phyloP scores from a whole-genome alignment of 2,113 vertebrate genomes.

The Fukomys damarensis region DNA sequence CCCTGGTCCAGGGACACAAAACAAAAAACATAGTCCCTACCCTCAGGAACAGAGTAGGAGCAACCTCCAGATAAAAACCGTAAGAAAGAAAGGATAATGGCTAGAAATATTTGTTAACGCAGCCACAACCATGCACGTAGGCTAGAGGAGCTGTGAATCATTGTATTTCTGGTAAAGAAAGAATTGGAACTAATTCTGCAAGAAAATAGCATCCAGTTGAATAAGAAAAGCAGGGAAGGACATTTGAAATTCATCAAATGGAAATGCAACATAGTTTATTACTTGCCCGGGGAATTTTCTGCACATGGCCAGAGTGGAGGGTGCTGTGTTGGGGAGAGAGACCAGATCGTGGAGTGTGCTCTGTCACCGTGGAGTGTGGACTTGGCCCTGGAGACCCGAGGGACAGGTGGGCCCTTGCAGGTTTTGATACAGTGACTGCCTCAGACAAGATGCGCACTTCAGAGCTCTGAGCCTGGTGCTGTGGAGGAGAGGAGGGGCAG shows the following conservation, averaged over 20 bases:
- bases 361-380: neutral
- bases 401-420: neutral
- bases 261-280: neutral
- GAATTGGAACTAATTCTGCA: neutral
- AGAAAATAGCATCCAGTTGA: neutral
- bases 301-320: neutral
- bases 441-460: neutral
- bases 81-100: no score
- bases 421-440: neutral
- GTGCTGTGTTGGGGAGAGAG: neutral
- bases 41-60: neutral
- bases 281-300: neutral
- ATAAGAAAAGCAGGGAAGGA: neutral
- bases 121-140: neutral
- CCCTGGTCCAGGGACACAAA: neutral
- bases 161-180: neutral
- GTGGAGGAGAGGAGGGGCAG: neutral
- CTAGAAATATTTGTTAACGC: neutral
- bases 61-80: neutral
- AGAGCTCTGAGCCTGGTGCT: neutral
- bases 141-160: neutral
- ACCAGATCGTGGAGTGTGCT: neutral
- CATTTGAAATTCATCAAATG: neutral
- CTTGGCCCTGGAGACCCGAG: neutral
- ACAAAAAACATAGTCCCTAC: neutral